phyloP scores from a whole-genome alignment of 2,888 invertebrate species.

The Globia sparganii region DNA sequence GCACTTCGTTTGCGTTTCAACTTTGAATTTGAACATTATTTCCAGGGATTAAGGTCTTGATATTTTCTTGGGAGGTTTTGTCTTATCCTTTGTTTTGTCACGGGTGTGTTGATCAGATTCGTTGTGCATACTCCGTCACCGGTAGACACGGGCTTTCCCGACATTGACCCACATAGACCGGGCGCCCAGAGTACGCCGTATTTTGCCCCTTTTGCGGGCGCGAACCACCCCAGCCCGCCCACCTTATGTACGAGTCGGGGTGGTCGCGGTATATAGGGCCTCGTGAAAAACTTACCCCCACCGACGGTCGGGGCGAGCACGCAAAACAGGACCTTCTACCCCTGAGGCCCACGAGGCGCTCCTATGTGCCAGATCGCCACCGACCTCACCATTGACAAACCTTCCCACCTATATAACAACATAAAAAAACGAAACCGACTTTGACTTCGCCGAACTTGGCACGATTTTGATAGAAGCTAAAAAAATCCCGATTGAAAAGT shows the following conservation, averaged over 20 bases:
- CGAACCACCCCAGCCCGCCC: constrained; percentile 89
- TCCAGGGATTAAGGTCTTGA: constrained; percentile 72
- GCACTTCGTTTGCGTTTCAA: constrained; percentile 22
- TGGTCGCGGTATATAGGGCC: constrained; percentile 90
- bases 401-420: constrained; percentile 59
- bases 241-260: constrained; percentile 90
- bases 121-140: constrained; percentile 90
- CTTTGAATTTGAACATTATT: constrained; percentile 76
- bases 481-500: constrained; percentile 29
- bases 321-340: constrained; percentile 90
- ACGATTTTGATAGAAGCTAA: constrained; percentile 40
- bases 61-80: constrained; percentile 72
- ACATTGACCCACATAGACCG: constrained; percentile 91
- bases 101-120: constrained; percentile 90
- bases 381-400: constrained; percentile 69
- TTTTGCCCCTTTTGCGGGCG: constrained; percentile 91
- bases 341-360: constrained; percentile 83
- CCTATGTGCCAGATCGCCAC: constrained; percentile 82
- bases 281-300: constrained; percentile 91
- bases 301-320: constrained; percentile 86
- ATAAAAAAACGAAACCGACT: constrained; percentile 52
- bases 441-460: constrained; percentile 56
- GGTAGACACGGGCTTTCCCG: constrained; percentile 91
- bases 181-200: constrained; percentile 91
- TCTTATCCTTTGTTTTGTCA: constrained; percentile 85